These are phyloP conservation scores for Centrocercus urophasianus DNA, from an alignment of 2,113 vertebrate species.

Conservation along the genomic window DNA sequence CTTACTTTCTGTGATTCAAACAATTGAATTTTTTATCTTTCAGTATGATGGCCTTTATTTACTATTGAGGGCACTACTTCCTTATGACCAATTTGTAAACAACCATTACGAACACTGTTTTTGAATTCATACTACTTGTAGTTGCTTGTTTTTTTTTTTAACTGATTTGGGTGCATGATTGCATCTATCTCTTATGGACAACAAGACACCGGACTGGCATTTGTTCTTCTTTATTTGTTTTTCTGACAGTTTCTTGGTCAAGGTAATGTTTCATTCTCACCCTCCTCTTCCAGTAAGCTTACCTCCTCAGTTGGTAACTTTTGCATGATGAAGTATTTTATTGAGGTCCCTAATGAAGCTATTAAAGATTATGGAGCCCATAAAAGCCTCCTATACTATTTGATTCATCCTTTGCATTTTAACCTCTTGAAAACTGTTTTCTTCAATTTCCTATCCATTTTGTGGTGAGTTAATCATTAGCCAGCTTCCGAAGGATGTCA, in stretches of 20 bases:
- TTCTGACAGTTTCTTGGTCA: neutral
- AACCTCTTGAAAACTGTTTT: neutral
- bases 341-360: neutral
- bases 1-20: neutral
- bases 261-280: neutral
- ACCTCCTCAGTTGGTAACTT: fast-evolving
- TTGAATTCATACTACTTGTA: fast-evolving
- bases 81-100: neutral
- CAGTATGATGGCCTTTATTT: neutral
- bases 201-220: neutral
- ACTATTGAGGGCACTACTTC: neutral
- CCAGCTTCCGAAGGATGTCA: neutral
- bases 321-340: neutral
- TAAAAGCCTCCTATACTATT: neutral
- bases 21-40: neutral
- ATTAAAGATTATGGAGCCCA: neutral
- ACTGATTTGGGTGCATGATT: neutral
- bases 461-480: neutral
- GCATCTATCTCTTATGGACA: neutral
- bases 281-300: neutral
- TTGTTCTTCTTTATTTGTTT: neutral
- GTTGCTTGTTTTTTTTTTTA: neutral
- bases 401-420: neutral
- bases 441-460: neutral
- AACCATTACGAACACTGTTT: neutral